These are phyloP conservation scores for Oligia latruncula DNA, from an alignment of 2,888 invertebrate genomes.

Conservation along the genomic window DNA sequence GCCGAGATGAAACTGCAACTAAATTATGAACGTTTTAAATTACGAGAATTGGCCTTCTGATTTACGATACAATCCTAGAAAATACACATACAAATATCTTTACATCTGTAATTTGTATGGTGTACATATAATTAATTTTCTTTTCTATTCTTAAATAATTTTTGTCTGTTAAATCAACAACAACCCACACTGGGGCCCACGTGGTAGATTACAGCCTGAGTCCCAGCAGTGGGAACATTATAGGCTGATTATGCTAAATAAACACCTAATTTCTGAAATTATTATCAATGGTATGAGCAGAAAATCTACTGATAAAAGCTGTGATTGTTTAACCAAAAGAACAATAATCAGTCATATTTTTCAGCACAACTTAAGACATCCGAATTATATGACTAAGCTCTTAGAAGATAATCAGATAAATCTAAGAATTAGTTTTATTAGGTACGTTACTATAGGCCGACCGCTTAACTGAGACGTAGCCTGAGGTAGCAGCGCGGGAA, in stretches of 20 bases:
- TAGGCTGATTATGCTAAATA: too few species aligned
- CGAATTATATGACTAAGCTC: background rate
- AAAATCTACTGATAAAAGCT: background rate
- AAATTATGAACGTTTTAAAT: too few species aligned
- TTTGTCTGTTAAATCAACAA: background rate
- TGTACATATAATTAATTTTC: too few species aligned
- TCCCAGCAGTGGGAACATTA: too few species aligned
- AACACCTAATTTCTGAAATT: background rate
- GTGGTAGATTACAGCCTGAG: too few species aligned
- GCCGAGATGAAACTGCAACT: too few species aligned
- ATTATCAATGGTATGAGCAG: background rate
- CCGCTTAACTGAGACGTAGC: too few species aligned
- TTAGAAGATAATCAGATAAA: background rate
- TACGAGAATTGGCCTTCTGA: background rate
- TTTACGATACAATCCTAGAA: background rate
- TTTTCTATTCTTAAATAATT: background rate
- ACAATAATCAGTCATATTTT: background rate
- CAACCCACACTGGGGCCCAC: too few species aligned
- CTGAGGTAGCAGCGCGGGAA: too few species aligned
- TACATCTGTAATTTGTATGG: background rate
- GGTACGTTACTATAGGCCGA: too few species aligned
- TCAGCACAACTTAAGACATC: background rate
- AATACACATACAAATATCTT: background rate
- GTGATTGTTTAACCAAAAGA: background rate
- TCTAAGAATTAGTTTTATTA: too few species aligned